These are phyloP conservation scores for Odobenus rosmarus DNA, from an alignment of 2,113 vertebrate species.

Conservation along the genomic window DNA sequence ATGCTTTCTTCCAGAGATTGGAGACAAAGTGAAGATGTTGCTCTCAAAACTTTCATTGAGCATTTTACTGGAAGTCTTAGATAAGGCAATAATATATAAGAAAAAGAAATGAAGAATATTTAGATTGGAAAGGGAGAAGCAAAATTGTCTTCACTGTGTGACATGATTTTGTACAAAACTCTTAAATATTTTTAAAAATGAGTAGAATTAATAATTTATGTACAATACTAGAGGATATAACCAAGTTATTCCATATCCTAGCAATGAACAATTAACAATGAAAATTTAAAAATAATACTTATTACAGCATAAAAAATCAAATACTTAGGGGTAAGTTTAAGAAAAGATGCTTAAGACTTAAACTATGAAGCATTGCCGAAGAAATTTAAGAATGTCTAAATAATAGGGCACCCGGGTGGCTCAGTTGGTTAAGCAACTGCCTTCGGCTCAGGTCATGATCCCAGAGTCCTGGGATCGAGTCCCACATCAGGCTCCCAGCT, in stretches of 20 bases:
- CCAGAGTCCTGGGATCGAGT: no score
- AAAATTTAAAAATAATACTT: neutral
- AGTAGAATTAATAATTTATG: conserved; percentile 28
- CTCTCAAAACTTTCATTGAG: neutral
- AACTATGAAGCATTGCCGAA: neutral
- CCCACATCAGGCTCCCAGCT: no score
- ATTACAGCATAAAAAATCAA: neutral
- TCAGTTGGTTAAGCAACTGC: no score
- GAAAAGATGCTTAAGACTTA: neutral
- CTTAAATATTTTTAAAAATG: neutral
- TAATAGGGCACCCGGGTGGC: neutral
- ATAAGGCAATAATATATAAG: neutral
- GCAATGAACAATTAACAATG: neutral
- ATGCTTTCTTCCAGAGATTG: neutral
- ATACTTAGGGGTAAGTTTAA: conserved; percentile 8
- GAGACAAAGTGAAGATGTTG: neutral
- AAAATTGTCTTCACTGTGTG: neutral
- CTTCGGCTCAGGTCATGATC: no score
- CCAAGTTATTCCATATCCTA: neutral
- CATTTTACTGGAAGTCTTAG: neutral
- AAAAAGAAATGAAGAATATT: neutral
- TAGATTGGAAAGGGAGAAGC: neutral
- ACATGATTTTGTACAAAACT: neutral
- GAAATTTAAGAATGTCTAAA: conserved; percentile 30
- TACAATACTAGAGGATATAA: neutral